Base-by-base conservation (phyloP, 2,113 vertebrate genomes). In the Promerops cafer region DNA sequence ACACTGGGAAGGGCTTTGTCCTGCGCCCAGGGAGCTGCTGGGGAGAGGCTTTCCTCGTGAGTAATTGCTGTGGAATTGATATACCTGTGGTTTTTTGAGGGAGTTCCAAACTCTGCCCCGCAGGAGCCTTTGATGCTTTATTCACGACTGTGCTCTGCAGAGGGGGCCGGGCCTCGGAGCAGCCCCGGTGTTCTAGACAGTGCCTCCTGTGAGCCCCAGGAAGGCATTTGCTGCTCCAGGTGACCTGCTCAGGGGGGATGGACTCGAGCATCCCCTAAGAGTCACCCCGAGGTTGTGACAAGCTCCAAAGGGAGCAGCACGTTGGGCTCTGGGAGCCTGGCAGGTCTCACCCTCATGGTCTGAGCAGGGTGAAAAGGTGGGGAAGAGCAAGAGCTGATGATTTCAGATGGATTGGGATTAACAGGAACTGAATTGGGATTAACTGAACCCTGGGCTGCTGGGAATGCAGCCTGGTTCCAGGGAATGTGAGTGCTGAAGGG, bases 121-220 rank as follows among this genome's bases (percentile, higher is more conserved):
- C 42, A 40, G 93, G 93, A 82, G 81, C 89, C 83, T 94, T 89
- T 94, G 93, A 81, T 97, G 97, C 63, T 80, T 90, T 94, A 84
- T 96, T 89, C 44, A 82, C 45, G 76, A 21, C 6, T 0, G 10
- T 39, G 15, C 57, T 13, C 49, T 3, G 4, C 56, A 16, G 7
- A 3, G 1, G 40, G 72, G 76, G 79, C 87, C 10, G 8, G 26
- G 52, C 19, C 47, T 16, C 6, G 6, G n/a, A 78, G 33, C 53
- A 77, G 63, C 72, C 64, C 21, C 0, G 1, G 54, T 7, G 4
- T 57, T 52, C 56, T 23, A 77, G 80, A 2, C 47, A 2, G 39
- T 5, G 23, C 27, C 17, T 65, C 59, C 75, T 1, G 2, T 13
- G 49, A 79, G 65, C 56, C 15, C 54, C 16, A 2, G 53, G 60